Evolutionary conservation across 2,888 invertebrate species (phyloP).

Genomic region (Ommatoiulus sabulosus): DNA sequence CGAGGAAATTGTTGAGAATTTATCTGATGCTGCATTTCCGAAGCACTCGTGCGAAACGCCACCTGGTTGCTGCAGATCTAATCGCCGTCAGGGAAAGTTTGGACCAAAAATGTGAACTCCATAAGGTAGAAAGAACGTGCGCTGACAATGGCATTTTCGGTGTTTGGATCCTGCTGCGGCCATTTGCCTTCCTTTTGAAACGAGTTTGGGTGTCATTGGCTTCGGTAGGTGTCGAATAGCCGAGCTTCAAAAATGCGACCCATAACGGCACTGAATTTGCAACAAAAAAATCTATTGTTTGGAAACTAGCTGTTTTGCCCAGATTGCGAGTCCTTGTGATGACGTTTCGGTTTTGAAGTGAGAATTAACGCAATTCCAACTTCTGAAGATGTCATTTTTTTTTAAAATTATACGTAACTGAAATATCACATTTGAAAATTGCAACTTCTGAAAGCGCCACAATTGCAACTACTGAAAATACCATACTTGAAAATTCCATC

Average conservation of each 20-base stretch:
- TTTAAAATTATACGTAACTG: too few relatives aligned
- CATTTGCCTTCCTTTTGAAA: slow-evolving; percentile 23
- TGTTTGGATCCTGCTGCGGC: background rate
- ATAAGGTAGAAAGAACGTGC: background rate
- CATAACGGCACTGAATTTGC: background rate
- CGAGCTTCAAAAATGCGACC: background rate
- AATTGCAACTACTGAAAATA: too few relatives aligned
- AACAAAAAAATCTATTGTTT: too few relatives aligned
- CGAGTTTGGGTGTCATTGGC: slow-evolving; percentile 16
- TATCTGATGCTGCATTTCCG: background rate
- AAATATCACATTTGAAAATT: too few relatives aligned
- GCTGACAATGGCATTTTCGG: background rate
- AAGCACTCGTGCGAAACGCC: background rate
- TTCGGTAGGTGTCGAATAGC: background rate
- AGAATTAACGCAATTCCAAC: too few relatives aligned
- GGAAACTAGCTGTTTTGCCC: too few relatives aligned
- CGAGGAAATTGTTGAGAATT: background rate
- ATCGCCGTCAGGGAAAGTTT: background rate
- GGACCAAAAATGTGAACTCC: background rate
- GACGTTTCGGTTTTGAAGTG: too few relatives aligned
- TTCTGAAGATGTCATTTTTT: too few relatives aligned
- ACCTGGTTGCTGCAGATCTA: background rate
- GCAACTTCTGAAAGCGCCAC: too few relatives aligned
- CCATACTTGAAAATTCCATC: too few relatives aligned
- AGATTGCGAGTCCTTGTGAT: too few relatives aligned